Base-by-base conservation (phyloP, 2,113 vertebrate genomes). In the Tragelaphus strepsiceros region DNA sequence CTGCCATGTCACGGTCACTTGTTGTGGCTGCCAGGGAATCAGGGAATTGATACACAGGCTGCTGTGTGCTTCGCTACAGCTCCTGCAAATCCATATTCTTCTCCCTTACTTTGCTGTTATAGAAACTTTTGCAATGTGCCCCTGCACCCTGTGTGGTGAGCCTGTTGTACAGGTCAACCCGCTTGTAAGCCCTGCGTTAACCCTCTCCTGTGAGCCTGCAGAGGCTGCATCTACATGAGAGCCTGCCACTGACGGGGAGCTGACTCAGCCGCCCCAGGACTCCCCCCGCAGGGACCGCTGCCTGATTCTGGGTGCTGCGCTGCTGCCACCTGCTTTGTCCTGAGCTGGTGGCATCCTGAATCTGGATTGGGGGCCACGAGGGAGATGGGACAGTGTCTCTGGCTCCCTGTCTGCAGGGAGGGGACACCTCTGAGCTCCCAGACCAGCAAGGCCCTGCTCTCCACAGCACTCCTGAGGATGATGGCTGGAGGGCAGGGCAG, bases 21-120 rank as follows among this genome's bases (percentile, higher is more conserved):
- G 49, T 14, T 19, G 19, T 15, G 3, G 30, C 21, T 1, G 24
- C 71, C 3, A 1, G 16, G 32, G 30, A 24, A 19, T 13, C 1
- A 11, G 59, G 71, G 35, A 30, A 10, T 12, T 4, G 17, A 3
- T 1, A 3, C 8, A 26, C 1, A 0, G 3, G 62, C 78, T 4
- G 2, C 46, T 2, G 32, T 6, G 21, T 5, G 17, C 77, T 92
- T 46, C 3, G 1, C 14, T 0, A 0, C 3, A 0, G 22, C 28
- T 14, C 22, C 21, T 19, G 3, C 67, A 67, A 26, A 5, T 15
- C 9, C 13, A 26, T 7, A 0, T 1, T 28, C 30, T 49, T 21
- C 32, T 43, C 39, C 14, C 61, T 16, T 30, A 62, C 39, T 95
- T 21, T 11, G 51, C 51, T 85, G 9, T 46, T 58, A 43, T 43